Evolutionary conservation across 1,140 invertebrate species (phyloP).

Genomic region (Habropoda laboriosa): DNA sequence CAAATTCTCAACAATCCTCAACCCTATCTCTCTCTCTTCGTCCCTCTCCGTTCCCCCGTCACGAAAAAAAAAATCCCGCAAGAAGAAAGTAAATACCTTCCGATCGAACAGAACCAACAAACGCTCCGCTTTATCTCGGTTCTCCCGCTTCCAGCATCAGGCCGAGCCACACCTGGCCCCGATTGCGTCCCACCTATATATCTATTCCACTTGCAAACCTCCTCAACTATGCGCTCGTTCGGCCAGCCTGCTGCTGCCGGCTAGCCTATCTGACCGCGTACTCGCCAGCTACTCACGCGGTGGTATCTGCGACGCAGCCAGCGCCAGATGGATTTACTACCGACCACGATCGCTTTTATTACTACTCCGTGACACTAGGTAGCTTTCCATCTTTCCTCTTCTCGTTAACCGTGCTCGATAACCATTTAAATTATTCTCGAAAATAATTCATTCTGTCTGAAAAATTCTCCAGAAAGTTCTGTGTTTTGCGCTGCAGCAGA

Average conservation of each 20-base stretch:
- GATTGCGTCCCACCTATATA: constrained; percentile 74
- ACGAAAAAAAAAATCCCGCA: neutral
- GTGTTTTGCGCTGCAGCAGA: too few species aligned
- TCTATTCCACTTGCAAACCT: constrained; percentile 73
- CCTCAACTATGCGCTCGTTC: constrained; percentile 33
- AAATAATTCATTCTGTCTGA: too few species aligned
- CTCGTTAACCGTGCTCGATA: neutral
- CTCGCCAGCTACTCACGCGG: constrained; percentile 39
- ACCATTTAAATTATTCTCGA: neutral
- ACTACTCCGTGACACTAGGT: neutral
- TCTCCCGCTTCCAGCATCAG: constrained; percentile 46
- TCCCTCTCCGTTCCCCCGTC: too few species aligned
- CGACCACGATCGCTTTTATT: constrained; percentile 34
- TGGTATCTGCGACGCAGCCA: constrained; percentile 32
- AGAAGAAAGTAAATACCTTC: neutral
- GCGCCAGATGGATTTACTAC: constrained; percentile 42
- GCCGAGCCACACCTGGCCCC: constrained; percentile 78
- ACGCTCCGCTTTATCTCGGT: constrained; percentile 31
- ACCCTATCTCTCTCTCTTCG: too few species aligned
- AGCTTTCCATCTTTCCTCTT: neutral
- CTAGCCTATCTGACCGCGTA: constrained; percentile 38
- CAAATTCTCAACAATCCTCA: too few species aligned
- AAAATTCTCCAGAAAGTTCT: too few species aligned
- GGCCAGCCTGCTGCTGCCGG: constrained; percentile 7
- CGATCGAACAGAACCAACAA: constrained; percentile 25